Percentiles rank a stretch among this genome's conserved stretches.
Conservation (phyloP, 2,113 vertebrate genomes). For the Marmota monax region DNA sequence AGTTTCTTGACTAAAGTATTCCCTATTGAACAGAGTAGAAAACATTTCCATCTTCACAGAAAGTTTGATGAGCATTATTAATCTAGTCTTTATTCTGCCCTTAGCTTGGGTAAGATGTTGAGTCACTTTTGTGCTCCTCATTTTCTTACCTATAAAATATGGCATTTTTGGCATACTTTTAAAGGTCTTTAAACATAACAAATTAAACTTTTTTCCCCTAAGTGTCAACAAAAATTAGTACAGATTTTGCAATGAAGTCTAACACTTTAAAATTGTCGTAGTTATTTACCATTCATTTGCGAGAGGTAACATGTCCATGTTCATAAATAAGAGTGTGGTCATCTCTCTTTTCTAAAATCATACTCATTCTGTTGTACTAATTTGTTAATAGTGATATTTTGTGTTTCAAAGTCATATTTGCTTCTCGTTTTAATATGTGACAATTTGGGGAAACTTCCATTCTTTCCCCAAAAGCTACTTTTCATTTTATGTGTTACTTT, state of each 20-base stretch:
- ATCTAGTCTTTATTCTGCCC: neutral
- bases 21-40: neutral
- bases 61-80: neutral
- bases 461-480: neutral
- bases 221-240: neutral
- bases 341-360: neutral
- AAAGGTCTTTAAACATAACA: neutral
- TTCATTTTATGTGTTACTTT: conserved; percentile 37
- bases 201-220: neutral
- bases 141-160: neutral
- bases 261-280: neutral
- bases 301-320: neutral
- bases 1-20: neutral
- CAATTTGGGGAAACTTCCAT: neutral
- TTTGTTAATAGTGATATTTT: neutral
- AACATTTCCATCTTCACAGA: neutral
- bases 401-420: neutral
- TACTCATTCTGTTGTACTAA: neutral
- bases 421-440: conserved; percentile 14
- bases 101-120: neutral
- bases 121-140: neutral
- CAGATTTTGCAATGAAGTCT: neutral
- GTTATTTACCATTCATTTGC: neutral
- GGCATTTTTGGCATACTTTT: neutral
- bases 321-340: neutral